Evolutionary conservation across 2,888 invertebrate species (phyloP).

Genomic region (Willowsia nigromaculata): DNA sequence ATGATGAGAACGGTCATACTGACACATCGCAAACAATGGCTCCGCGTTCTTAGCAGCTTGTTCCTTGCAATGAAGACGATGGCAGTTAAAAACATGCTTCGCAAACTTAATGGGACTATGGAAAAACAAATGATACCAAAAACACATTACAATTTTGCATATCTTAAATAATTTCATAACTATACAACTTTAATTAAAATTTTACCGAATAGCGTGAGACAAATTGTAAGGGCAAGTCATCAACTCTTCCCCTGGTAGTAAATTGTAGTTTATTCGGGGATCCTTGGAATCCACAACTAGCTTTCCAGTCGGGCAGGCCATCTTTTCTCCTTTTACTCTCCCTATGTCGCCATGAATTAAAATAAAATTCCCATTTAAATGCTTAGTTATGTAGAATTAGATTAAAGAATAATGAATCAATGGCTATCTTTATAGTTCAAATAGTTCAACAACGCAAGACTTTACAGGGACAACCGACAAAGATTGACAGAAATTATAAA

Average conservation of each 20-base stretch:
- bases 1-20: conserved; percentile 42
- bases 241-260: conserved; percentile 36
- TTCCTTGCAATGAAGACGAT: conserved; percentile 23
- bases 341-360: no score
- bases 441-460: no score
- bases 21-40: conserved; percentile 40
- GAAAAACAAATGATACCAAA: neutral
- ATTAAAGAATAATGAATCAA: no score
- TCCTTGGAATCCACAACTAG: neutral
- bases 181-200: neutral
- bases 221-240: conserved; percentile 61
- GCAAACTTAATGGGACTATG: conserved; percentile 18
- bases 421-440: no score
- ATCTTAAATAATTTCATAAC: neutral
- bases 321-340: no score
- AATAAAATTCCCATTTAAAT: no score
- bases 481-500: no score
- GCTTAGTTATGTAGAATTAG: no score
- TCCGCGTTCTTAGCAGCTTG: neutral
- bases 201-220: conserved; percentile 45
- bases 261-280: conserved; percentile 54
- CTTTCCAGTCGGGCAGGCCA: conserved; percentile 47
- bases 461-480: no score
- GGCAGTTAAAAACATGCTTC: conserved; percentile 45
- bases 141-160: neutral